Conservation (phyloP, 1,140 invertebrate species). For the Bombus ignitus region DNA sequence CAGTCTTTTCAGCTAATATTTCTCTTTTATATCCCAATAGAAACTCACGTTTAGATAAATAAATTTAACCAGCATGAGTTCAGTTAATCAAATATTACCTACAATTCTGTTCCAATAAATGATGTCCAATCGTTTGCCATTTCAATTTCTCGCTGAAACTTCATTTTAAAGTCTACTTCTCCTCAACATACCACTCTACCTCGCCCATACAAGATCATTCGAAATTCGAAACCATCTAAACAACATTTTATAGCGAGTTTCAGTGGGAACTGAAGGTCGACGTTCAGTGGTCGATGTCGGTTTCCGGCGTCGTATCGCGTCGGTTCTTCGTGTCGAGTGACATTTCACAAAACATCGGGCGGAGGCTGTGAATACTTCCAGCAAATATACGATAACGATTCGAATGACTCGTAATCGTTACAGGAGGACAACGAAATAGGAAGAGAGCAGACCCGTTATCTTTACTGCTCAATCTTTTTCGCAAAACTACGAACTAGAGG, state of each 20-base stretch:
- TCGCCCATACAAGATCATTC: neutral
- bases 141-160: too few relatives aligned
- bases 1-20: too few relatives aligned
- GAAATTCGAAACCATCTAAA: neutral
- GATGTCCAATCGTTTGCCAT: too few relatives aligned
- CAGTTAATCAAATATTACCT: too few relatives aligned
- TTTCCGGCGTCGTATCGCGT: neutral
- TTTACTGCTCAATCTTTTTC: conserved; percentile 64
- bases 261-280: neutral
- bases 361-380: neutral
- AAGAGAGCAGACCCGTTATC: conserved; percentile 50
- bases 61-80: too few relatives aligned
- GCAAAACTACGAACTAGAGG: conserved; percentile 47
- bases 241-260: neutral
- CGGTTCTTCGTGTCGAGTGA: neutral
- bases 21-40: too few relatives aligned
- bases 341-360: conserved; percentile 25
- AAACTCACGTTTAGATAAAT: too few relatives aligned
- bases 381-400: conserved; percentile 51
- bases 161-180: too few relatives aligned
- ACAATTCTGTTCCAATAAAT: too few relatives aligned
- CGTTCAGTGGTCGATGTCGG: neutral
- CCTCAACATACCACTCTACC: too few relatives aligned
- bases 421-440: conserved; percentile 16
- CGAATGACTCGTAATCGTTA: conserved; percentile 67